These are phyloP conservation scores for Ceyx erithaca DNA, from an alignment of 2,797 vertebrate genomes.

Conservation along the genomic window DNA sequence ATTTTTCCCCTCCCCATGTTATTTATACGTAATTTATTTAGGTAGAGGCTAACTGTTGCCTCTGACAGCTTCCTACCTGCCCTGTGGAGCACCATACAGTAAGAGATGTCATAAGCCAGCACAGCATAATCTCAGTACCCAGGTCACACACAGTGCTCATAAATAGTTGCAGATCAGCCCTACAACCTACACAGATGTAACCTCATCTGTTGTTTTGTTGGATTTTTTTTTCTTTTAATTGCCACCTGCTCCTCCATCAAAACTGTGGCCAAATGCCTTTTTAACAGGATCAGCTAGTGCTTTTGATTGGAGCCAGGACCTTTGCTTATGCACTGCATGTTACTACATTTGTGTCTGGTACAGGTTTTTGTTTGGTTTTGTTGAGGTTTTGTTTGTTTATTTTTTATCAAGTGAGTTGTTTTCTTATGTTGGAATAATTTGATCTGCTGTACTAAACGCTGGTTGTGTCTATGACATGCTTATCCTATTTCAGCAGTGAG, in stretches of 20 bases:
- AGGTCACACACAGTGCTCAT: neutral
- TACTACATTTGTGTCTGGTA: neutral
- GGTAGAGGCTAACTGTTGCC: neutral
- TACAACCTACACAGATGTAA: neutral
- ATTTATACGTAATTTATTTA: neutral
- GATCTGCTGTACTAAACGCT: constrained; percentile 44
- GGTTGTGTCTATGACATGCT: constrained; percentile 48
- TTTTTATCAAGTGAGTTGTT: constrained; percentile 52
- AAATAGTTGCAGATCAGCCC: neutral
- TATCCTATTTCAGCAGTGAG: constrained; percentile 53
- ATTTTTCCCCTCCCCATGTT: neutral
- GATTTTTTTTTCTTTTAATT: neutral
- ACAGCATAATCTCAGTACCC: neutral
- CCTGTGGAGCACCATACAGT: neutral
- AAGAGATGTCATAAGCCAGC: neutral
- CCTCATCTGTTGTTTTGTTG: neutral
- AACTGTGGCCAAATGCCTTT: neutral
- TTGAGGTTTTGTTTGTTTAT: neutral
- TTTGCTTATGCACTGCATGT: neutral
- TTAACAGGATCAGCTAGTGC: neutral
- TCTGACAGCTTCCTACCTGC: neutral
- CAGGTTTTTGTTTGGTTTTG: neutral
- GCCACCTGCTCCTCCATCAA: neutral
- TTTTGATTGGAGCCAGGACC: neutral
- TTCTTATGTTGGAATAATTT: constrained; percentile 51